Evolutionary conservation across 2,888 invertebrate species (phyloP), one percentile per base, ranked within the genome.

Genomic region (Drosophila acutilabella): DNA sequence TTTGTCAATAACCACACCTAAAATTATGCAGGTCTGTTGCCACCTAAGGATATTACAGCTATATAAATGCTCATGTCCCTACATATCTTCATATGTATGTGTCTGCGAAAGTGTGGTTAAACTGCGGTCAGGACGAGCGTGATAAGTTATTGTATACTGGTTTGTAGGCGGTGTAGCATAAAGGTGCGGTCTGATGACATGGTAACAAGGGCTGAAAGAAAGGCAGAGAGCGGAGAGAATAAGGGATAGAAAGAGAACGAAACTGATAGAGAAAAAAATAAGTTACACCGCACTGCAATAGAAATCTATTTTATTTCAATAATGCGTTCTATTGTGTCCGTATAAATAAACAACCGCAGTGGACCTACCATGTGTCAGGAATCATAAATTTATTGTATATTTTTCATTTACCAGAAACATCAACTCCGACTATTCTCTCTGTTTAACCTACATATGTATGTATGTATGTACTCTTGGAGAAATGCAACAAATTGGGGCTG

Each of bases 1-100:
- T 89, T 85, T 85, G 87, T 85, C 85, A 85, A 75, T 71, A 87
- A 89, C 89, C 85, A 20, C 81, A 81, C 69, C 60, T 70, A 72
- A 81, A 85, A 81, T 74, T 74, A 77, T 71, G 78, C 81, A 54
- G 71, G 75, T 66, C 74, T 80, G 73, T 64, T 75, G 71, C 73
- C 69, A 61, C 52, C 73, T 48, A 7, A 38, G 77, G 72, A 65
- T 52, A 78, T 80, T 54, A 74, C 59, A 69, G 38, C 60, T 56
- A 64, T 41, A 23, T 18, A 44, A 53, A 45, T 53, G 48, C 20
- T 38, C 54, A 56, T 30, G 41, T 38, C 6, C 38, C 7, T 26
- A 7, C 26, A 26, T 41, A 16, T 38, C 20, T 20, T 20, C 20
- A n/a, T 16, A 16, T 36, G 6, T 50, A 7, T 36, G 50, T 41